Conservation (phyloP, 2,797 vertebrate species). For the Myotis planiceps region DNA sequence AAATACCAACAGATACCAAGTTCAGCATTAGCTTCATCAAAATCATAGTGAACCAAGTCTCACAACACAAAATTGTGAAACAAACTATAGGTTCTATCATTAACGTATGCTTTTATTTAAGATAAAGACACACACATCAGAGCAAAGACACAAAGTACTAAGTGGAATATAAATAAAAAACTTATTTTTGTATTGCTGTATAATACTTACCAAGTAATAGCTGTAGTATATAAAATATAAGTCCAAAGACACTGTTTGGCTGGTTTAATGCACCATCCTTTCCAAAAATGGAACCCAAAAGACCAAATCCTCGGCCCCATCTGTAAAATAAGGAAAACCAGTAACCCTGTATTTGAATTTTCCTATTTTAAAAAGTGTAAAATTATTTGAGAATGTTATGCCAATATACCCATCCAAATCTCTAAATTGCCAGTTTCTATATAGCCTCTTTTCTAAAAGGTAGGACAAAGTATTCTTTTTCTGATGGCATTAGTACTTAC, state of each 20-base stretch:
- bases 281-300: conserved; percentile 98
- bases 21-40: not conserved
- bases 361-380: conserved; percentile 58
- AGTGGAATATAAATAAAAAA: conserved; percentile 48
- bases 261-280: conserved; percentile 99
- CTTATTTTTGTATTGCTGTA: conserved; percentile 49
- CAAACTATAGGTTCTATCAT: not conserved
- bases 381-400: conserved; percentile 52
- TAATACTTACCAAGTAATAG: conserved; percentile 96
- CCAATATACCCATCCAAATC: not conserved
- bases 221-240: conserved; percentile 99
- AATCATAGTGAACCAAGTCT: conserved; percentile 23
- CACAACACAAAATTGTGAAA: conserved; percentile 23
- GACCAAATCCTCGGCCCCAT: conserved; percentile 99
- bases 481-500: not conserved
- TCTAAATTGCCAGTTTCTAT: conserved; percentile 5
- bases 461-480: not conserved
- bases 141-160: conserved; percentile 54
- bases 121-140: conserved; percentile 49
- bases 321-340: conserved; percentile 89
- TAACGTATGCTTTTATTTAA: conserved; percentile 3
- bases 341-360: conserved; percentile 74
- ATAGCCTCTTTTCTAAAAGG: not conserved
- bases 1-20: not conserved
- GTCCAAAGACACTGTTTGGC: conserved; percentile 99